phyloP scores from a whole-genome alignment of 2,797 vertebrate species.

The Scolopax rusticola region DNA sequence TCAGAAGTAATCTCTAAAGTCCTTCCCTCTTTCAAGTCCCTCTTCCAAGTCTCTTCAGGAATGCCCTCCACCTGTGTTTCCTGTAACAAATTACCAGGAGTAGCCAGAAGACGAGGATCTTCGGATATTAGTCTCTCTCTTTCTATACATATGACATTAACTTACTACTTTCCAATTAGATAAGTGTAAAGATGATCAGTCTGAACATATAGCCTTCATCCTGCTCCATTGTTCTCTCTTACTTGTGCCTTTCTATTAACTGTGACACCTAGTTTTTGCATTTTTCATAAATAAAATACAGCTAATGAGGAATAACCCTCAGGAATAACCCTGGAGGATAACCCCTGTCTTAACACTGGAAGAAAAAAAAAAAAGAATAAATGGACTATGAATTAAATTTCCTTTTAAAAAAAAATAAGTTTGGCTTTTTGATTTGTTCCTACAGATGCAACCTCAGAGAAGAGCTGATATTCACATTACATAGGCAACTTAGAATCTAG shows the following conservation, averaged over 20 bases:
- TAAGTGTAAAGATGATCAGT: neutral
- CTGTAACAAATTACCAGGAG: neutral
- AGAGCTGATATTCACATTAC: neutral
- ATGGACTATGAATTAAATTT: neutral
- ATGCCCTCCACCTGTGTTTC: neutral
- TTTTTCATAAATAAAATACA: neutral
- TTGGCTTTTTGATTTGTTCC: neutral
- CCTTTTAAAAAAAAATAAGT: fast-evolving
- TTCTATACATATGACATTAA: neutral
- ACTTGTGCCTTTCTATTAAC: neutral
- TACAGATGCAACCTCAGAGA: neutral
- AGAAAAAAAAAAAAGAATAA: neutral
- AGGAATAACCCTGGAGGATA: neutral
- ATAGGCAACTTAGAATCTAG: neutral
- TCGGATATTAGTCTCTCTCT: neutral
- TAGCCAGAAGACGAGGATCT: neutral
- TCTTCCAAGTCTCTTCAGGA: neutral
- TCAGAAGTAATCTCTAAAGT: neutral
- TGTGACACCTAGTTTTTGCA: neutral
- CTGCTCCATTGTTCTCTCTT: neutral
- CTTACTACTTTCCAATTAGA: neutral
- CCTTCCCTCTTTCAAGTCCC: neutral
- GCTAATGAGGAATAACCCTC: neutral
- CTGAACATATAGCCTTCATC: neutral
- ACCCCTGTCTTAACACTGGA: neutral